These are phyloP conservation scores for Pygoscelis antarcticus DNA, from an alignment of 2,113 vertebrate species.

Conservation along the genomic window DNA sequence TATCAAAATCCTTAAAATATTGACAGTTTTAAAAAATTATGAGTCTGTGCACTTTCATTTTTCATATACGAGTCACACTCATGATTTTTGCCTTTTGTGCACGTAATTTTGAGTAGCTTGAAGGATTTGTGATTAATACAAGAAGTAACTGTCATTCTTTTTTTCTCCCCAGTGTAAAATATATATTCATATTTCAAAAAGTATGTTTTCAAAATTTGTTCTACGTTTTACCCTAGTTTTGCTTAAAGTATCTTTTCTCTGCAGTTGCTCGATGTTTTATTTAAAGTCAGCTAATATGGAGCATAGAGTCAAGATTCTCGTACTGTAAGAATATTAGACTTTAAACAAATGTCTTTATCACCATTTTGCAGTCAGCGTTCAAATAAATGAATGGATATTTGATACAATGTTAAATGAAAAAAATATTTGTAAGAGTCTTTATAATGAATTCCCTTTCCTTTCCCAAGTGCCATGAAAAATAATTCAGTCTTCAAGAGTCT, in stretches of 20 bases:
- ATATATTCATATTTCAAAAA: background rate
- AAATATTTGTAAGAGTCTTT: conserved; percentile 9
- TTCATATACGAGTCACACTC: background rate
- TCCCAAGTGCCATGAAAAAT: conserved; percentile 5
- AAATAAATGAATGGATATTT: conserved; percentile 19
- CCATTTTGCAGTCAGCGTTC: conserved; percentile 24
- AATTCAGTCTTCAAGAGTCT: conserved; percentile 11
- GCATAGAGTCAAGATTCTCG: background rate
- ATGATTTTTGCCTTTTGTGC: background rate
- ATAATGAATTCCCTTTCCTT: background rate
- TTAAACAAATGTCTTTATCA: conserved; percentile 41
- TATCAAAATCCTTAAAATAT: background rate
- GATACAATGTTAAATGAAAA: conserved; percentile 34
- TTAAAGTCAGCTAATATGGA: conserved; percentile 13
- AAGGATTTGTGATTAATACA: background rate
- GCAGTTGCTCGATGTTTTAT: background rate
- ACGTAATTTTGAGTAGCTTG: background rate
- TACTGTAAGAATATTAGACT: background rate
- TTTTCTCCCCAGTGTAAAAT: background rate
- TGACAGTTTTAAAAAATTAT: background rate
- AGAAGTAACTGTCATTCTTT: background rate
- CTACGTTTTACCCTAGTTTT: background rate
- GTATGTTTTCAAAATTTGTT: background rate
- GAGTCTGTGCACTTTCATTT: background rate
- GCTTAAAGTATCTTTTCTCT: conserved; percentile 1